These are phyloP conservation scores for Hiodon tergisus DNA, from an alignment of 2,113 vertebrate species.

Conservation along the genomic window DNA sequence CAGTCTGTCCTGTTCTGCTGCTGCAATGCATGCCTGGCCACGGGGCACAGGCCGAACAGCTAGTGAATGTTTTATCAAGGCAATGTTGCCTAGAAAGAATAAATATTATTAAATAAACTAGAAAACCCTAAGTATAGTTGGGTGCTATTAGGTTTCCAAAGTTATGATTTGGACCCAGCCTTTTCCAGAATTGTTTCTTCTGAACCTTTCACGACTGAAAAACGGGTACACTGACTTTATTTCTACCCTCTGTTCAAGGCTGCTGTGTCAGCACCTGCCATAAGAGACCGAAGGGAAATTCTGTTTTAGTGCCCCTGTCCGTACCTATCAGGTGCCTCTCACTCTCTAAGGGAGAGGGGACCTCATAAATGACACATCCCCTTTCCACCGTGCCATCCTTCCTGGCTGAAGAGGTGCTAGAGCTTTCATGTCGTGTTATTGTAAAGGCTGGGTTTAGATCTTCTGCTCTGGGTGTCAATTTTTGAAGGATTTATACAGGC, in stretches of 20 bases:
- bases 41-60: too few species aligned
- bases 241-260: background rate
- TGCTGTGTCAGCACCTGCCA: constrained; percentile 9
- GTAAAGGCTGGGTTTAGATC: background rate
- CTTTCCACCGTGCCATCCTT: background rate
- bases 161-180: too few species aligned
- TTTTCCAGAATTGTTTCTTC: too few species aligned
- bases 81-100: too few species aligned
- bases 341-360: background rate
- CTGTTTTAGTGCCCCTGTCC: background rate
- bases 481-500: too few species aligned
- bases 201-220: too few species aligned
- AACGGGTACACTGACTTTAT: background rate
- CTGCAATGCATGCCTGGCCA: too few species aligned
- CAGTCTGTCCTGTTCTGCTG: too few species aligned
- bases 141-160: too few species aligned
- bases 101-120: too few species aligned
- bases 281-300: background rate
- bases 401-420: background rate
- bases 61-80: too few species aligned
- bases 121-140: too few species aligned
- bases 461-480: constrained; percentile 15
- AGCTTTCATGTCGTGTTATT: constrained; percentile 3
- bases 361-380: constrained; percentile 12
- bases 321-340: background rate